Base-by-base conservation (phyloP, 2,113 vertebrate species). In the Phalacrocorax pelagicus region DNA sequence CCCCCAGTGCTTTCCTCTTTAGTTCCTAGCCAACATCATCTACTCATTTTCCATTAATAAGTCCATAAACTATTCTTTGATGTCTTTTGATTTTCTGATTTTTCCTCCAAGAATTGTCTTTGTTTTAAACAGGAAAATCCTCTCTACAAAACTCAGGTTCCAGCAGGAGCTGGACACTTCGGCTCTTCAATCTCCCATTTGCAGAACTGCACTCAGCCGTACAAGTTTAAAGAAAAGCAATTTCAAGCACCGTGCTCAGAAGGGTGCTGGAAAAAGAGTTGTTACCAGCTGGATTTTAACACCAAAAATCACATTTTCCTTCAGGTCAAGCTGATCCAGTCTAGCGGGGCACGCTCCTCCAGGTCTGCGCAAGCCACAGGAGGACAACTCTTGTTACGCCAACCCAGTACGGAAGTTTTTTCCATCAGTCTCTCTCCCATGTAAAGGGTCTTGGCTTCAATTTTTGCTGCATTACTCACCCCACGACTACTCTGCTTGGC, bases 131-230 rank as follows among this genome's bases (percentile, higher is more conserved):
- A 59, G 27, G 61, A 81, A 63, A 74, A 82, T 24, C 36, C 13
- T 36, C 47, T 32, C 54, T 8, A 6, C 2, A 10, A 58, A 59
- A 26, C 40, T 27, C 51, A 20, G 21, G 30, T 17, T 67, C 27
- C 54, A 42, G 38, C 3, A 24, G 26, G 26, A 67, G 17, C 2
- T 6, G 29, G 63, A 47, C 24, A 14, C 42, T 79, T 46, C 11
- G 44, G 34, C 42, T 59, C 49, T 69, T 49, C 38, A 32, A 24
- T 10, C 13, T 65, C 40, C 17, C n/a, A 20, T 29, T 13, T 5
- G n/a, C 36, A 57, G 47, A 7, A 17, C 27, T 0, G 5, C 44
- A 55, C 32, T 24, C 3, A 0, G 2, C 24, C 4, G 0, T 4
- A 52, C 0, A 1, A 79, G 55, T 57, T 59, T 21, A 22, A 67